Evolutionary conservation across 2,113 vertebrate genomes (phyloP).

Genomic region (Ramphastos sulfuratus): DNA sequence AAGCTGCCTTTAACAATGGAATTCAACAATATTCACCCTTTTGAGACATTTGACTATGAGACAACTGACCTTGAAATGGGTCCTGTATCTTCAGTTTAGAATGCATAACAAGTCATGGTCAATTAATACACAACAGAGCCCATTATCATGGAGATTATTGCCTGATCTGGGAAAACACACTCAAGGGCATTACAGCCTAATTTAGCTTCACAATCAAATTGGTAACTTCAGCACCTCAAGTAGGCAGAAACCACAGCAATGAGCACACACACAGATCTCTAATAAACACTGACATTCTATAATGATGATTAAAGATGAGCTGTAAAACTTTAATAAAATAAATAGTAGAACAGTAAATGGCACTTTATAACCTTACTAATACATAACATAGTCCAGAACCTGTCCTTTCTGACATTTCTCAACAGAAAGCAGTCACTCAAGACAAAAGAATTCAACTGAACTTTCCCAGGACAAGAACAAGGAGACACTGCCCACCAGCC

Average conservation of each 20-base stretch:
- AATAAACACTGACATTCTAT: not conserved
- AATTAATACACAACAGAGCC: conserved; percentile 52
- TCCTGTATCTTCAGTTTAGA: conserved; percentile 11
- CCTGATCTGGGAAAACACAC: conserved; percentile 22
- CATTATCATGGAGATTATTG: conserved; percentile 23
- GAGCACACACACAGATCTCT: not conserved
- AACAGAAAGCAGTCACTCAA: not conserved
- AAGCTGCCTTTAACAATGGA: not conserved
- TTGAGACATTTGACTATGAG: not conserved
- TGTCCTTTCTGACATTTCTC: not conserved
- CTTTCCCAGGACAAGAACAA: not conserved
- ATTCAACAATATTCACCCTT: conserved; percentile 7
- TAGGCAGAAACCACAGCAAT: not conserved
- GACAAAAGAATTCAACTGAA: not conserved
- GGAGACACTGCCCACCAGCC: not conserved
- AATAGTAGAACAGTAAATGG: not conserved
- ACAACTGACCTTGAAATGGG: conserved; percentile 33
- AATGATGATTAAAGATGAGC: not conserved
- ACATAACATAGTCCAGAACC: not conserved
- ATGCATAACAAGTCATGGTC: conserved; percentile 34
- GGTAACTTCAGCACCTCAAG: not conserved
- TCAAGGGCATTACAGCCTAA: conserved; percentile 44
- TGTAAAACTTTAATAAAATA: conserved; percentile 9
- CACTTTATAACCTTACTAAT: not conserved
- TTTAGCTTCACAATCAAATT: conserved; percentile 19